Evolutionary conservation across 2,113 vertebrate species (phyloP), one percentile per base, ranked within the genome.

Genomic region (Chamaea fasciata): DNA sequence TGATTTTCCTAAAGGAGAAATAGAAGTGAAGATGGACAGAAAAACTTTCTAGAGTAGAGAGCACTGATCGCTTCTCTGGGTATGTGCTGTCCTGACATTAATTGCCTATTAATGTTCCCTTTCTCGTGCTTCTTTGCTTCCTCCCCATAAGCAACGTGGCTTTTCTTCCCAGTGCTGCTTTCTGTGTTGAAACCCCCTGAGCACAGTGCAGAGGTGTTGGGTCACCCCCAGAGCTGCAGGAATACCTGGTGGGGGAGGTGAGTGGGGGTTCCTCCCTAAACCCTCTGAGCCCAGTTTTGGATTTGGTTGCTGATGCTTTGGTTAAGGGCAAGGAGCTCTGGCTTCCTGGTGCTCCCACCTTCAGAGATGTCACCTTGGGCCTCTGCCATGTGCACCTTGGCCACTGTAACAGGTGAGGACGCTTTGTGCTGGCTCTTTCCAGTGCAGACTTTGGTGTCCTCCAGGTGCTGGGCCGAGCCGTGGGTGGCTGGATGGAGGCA

Each of bases 391-490:
- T 44, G 57, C 37, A 35, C 19, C 6, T 88, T 44, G 70, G 52
- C 15, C 17, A 9, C 42, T 2, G 3, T 39, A 26, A 35, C 35
- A 52, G 30, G 3, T 52, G 41, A 59, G 77, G 13, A 46, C 33
- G 20, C 21, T 24, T 26, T 59, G 5, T 31, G 9, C 47, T 17
- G 81, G 35, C 22, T 87, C 31, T 56, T 76, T 41, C 41, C 55
- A 96, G 83, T 57, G 62, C 69, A 73, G 85, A 9, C 70, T 94
- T 91, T 47, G 71, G 35, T 65, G 92, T 71, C 49, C 77, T 73
- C 55, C 86, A 93, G 94, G 91, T 97, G 85, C 91, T 87, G 82
- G 87, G 83, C 87, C 92, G 59, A 95, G 70, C 84, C 1, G 9
- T 93, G 94, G 78, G 84, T 80, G 94, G 75, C 49, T 86, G 69